Evolutionary conservation across 2,113 vertebrate genomes (phyloP).

Genomic region (Baryphthengus martii): DNA sequence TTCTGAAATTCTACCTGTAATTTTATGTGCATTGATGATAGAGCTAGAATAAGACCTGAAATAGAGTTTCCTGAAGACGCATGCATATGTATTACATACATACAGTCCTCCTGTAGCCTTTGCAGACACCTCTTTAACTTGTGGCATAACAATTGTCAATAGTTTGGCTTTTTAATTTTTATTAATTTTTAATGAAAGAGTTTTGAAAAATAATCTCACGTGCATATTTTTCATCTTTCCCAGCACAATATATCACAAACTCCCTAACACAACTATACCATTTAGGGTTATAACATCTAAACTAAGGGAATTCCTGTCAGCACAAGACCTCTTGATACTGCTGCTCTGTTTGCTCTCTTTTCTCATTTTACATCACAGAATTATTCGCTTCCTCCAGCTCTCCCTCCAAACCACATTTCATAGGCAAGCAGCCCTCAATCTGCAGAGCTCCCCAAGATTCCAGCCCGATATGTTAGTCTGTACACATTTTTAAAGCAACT

Average conservation of each 20-base stretch:
- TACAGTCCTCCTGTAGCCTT: accelerated
- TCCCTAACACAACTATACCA: not conserved
- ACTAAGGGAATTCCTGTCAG: not conserved
- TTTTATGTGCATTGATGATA: not conserved
- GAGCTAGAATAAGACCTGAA: not conserved
- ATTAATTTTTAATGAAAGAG: not conserved
- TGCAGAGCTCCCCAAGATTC: not conserved
- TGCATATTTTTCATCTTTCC: not conserved
- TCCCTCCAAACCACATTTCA: not conserved
- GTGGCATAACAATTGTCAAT: not conserved
- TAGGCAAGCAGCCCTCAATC: not conserved
- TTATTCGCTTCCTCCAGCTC: not conserved
- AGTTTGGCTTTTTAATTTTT: not conserved
- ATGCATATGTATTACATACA: not conserved
- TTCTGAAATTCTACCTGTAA: not conserved
- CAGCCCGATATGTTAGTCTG: not conserved
- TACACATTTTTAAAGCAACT: not conserved
- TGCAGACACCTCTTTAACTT: not conserved
- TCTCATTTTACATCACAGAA: not conserved
- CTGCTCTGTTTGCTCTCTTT: not conserved
- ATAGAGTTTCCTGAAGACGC: not conserved
- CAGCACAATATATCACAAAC: not conserved
- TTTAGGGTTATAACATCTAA: not conserved
- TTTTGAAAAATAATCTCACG: not conserved
- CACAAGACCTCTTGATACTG: not conserved